Evolutionary conservation across 2,113 vertebrate genomes (phyloP), one percentile per base, ranked within the genome.

Genomic region (Reinhardtius hippoglossoides): DNA sequence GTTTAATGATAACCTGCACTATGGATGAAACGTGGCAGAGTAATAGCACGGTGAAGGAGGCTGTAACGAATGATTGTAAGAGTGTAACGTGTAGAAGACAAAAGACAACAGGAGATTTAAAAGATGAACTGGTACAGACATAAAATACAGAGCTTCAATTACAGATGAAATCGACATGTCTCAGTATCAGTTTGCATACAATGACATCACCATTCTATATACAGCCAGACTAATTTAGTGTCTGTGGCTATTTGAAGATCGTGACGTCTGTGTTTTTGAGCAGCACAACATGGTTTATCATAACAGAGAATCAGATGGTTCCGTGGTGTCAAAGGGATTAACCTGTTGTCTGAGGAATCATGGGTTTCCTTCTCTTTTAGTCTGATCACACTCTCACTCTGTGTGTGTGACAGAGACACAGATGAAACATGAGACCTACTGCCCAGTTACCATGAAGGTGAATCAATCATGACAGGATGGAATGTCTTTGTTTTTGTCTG

Each of bases 401-500:
- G 31, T 31, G 31, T 31, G 37, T n/a, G 40, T 23, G n/a, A 48
- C 21, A 59, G 16, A 50, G 57, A 59, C 13, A 54, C 40, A 27
- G 66, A 61, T 27, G 40, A 64, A 71, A 82, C 68, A 31, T 54
- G 64, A 82, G 20, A 62, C 21, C 15, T 5, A 3, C 37, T 82
- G 35, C 42, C 26, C 20, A 26, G 26, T 67, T 62, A 50, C 40
- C 60, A 55, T 75, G 20, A 4, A 67, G 9, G 7, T 85, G 4
- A 77, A 88, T 88, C 48, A 83, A 70, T 88, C 10, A 85, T 69
- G 73, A 54, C 55, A 52, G 1, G 20, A 79, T 56, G 1, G 8
- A n/a, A 16, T 50, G 46, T 2, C 40, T 42, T 26, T 73, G 35
- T 65, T 18, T 40, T 23, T 16, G 13, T 18, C 50, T 58, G 23